Evolutionary conservation across 2,797 vertebrate species (phyloP), one percentile per base, ranked within the genome.

Genomic region (Smutsia temminckii): DNA sequence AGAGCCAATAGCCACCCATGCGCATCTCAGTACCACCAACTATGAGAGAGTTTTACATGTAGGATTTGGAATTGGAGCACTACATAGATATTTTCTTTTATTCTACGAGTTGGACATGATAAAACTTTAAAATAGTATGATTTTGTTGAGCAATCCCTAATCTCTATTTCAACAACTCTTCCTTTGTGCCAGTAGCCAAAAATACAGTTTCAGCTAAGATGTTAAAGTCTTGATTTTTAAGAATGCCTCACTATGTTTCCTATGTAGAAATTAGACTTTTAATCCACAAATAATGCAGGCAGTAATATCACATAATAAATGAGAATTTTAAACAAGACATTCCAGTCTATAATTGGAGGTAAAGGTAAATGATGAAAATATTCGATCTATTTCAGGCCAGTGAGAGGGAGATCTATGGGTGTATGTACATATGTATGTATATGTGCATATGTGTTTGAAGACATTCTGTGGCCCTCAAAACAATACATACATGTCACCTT

Each of bases 71-170:
- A 64, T 13, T 83, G 59, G 32, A 89, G 10, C 34, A 86, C n/a
- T 40, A 25, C 7, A 59, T 13, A 37, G 37, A 42, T n/a, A 66
- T 27, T 51, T 57, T 46, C 57, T 55, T 93, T 66, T 57, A 37
- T 83, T 57, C 40, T 59, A 74, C 20, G 10, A 75, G 32, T 13
- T 5, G 0, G 37, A 81, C 25, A 57, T 49, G 49, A 23, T 55
- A 46, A 81, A 92, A 81, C 32, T 75, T 83, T 75, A 81, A 83
- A 42, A 59, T n/a, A 37, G 0, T n/a, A 51, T n/a, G 42, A 68
- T 34, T 81, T 75, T 37, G 18, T 57, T 37, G 40, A 89, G 46
- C 4, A 75, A 53, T 66, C n/a, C 25, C 40, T 68, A 66, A 59
- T 59, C 25, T 69, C 68, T 68, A 53, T 59, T 75, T 57, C 27